Evolutionary conservation across 2,888 invertebrate genomes (phyloP), one percentile per base, ranked within the genome.

Genomic region (Podabrus alpinus): DNA sequence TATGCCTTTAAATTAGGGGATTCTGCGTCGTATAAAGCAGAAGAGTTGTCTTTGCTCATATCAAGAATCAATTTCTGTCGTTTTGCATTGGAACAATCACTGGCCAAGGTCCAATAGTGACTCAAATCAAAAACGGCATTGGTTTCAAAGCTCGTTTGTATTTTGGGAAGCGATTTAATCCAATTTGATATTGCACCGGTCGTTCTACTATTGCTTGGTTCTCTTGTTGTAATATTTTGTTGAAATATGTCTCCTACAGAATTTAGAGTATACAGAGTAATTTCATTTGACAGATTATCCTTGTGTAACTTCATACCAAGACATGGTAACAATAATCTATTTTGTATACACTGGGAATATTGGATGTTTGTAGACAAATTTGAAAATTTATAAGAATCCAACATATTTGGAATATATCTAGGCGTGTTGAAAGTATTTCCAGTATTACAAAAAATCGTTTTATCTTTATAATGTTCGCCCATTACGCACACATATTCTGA

Each of bases 181-280:
- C 45, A 45, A 45, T 9, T 45, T 45, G n/a, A n/a, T n/a, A 45
- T 45, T 2, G 7, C 2, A 45, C n/a, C n/a, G n/a, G n/a, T 1
- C n/a, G 9, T 3, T 45, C n/a, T n/a, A 15, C 2, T 60, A 24
- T 25, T 15, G 13, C 21, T n/a, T 11, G 25, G 24, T 59, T 59
- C 11, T 2, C 10, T 60, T 15, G 29, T 17, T n/a, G 24, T 29
- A 11, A 76, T 1, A 16, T 21, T 71, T 60, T 76, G 76, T 66
- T 76, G 21, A 45, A 76, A 76, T 11, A 76, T 66, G 68, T 76
- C 76, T 15, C 76, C 76, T 15, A 71, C 61, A 0, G 73, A 16
- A 73, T 71, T 76, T 68, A 29, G 64, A 17, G 76, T 76, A 15
- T 59, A 73, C 15, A 76, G 60, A 15, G 2, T 10, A 45, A 73